Conservation (phyloP, 2,113 vertebrate species). For the Nothobranchius kuhntae region DNA sequence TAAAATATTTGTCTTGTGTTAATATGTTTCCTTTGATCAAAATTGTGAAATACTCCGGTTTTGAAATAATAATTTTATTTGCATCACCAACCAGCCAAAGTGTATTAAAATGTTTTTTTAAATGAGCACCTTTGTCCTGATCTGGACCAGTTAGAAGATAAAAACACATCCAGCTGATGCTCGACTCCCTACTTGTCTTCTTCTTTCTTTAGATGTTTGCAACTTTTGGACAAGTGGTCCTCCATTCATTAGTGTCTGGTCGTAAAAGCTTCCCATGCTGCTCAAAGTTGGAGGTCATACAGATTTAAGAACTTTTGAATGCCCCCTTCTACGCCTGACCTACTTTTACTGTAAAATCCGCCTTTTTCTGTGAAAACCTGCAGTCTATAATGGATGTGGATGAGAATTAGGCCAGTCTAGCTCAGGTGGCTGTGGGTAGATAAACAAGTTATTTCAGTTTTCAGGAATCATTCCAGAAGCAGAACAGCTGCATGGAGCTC, state of each 20-base stretch:
- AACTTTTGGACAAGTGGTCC: constrained; percentile 14
- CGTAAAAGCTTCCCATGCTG: constrained; percentile 9
- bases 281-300: constrained; percentile 45
- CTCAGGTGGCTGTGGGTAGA: constrained; percentile 10
- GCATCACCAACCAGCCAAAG: no score
- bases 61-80: no score
- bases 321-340: constrained; percentile 39
- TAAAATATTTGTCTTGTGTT: no score
- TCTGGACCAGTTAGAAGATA: background rate
- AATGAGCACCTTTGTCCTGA: background rate
- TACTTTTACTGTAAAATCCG: constrained; percentile 49
- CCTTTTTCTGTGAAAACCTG: constrained; percentile 33
- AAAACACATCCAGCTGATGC: background rate
- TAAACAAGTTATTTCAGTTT: constrained; percentile 1
- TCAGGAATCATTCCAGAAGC: constrained; percentile 5
- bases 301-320: constrained; percentile 49
- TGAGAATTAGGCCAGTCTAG: constrained; percentile 40
- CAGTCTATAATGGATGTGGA: constrained; percentile 31
- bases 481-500: constrained; percentile 2
- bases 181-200: constrained; percentile 15
- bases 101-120: no score
- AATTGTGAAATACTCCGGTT: no score
- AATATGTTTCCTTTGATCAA: no score
- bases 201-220: constrained; percentile 1
- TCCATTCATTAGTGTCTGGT: constrained; percentile 16